These are phyloP conservation scores for Aurelia aurita complex sp. Pacific DNA, from an alignment of 30 jellyfish, hydroid and myxozoan species.

Conservation along the genomic window DNA sequence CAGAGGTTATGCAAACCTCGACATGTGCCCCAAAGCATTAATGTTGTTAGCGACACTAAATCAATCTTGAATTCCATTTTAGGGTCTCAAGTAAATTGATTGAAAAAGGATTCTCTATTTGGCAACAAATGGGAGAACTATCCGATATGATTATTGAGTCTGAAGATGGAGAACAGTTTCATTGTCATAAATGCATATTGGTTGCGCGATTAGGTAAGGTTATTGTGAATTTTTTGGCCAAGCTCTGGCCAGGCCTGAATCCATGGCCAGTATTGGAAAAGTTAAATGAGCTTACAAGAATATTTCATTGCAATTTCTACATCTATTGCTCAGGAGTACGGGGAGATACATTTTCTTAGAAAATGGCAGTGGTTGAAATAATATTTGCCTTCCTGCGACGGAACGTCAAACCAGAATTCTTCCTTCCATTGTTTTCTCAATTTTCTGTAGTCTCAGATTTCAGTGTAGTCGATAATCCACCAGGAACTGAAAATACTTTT, in stretches of 20 bases:
- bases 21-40: too few species aligned
- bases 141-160: slow-evolving; percentile 67
- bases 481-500: too few species aligned
- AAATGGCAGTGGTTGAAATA: too few species aligned
- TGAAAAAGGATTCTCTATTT: slow-evolving; percentile 23
- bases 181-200: slow-evolving; percentile 82
- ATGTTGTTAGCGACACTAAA: too few species aligned
- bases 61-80: not conserved
- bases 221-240: not conserved
- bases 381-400: too few species aligned
- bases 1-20: too few species aligned
- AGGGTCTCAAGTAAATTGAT: not conserved
- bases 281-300: not conserved
- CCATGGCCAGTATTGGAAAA: not conserved
- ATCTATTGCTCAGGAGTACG: too few species aligned
- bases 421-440: too few species aligned
- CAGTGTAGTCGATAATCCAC: too few species aligned
- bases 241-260: not conserved
- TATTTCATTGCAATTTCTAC: not conserved
- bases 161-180: slow-evolving; percentile 52
- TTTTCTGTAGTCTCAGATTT: too few species aligned
- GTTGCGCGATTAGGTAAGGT: slow-evolving; percentile 74
- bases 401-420: too few species aligned
- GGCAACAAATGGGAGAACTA: slow-evolving; percentile 35
- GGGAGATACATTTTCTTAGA: too few species aligned